A percentile compares a stretch with the other conserved stretches of the same genome.
These are phyloP conservation scores for Dallia pectoralis DNA, from an alignment of 2,797 vertebrate genomes.

Conservation along the genomic window DNA sequence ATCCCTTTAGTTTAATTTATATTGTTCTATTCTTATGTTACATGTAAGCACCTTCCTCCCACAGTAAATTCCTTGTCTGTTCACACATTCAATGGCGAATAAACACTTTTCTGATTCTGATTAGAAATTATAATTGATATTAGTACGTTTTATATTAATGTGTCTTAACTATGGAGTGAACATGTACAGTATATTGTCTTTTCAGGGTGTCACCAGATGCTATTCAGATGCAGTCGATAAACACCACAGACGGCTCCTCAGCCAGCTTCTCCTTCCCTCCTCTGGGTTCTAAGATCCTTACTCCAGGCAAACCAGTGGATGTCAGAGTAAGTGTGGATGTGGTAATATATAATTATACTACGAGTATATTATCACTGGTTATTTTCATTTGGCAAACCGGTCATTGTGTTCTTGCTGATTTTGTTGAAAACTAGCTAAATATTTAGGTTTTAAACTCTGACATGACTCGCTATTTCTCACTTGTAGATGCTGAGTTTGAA, in stretches of 20 bases:
- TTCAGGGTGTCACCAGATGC: constrained; percentile 62
- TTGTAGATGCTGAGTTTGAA: constrained; percentile 84
- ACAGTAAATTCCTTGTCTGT: too few relatives aligned
- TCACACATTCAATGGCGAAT: too few relatives aligned
- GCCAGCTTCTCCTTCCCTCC: constrained; percentile 84
- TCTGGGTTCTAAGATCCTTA: constrained; percentile 62
- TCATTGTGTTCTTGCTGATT: neutral
- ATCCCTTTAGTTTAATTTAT: too few relatives aligned
- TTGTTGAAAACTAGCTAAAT: neutral
- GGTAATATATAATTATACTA: neutral
- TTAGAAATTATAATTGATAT: too few relatives aligned
- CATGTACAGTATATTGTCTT: neutral
- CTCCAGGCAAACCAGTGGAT: constrained; percentile 79
- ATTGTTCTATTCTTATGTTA: too few relatives aligned
- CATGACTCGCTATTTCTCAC: neutral
- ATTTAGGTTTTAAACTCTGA: neutral
- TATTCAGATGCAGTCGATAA: constrained; percentile 68
- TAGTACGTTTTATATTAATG: too few relatives aligned
- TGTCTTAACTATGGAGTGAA: constrained; percentile 8
- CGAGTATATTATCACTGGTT: neutral
- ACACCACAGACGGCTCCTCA: constrained; percentile 62
- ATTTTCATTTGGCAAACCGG: neutral
- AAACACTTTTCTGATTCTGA: too few relatives aligned
- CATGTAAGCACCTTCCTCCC: too few relatives aligned
- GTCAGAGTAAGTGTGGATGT: constrained; percentile 79